Evolutionary conservation across 2,888 invertebrate genomes (phyloP), one percentile per base, ranked within the genome.

Genomic region (Napeogenes sylphis): DNA sequence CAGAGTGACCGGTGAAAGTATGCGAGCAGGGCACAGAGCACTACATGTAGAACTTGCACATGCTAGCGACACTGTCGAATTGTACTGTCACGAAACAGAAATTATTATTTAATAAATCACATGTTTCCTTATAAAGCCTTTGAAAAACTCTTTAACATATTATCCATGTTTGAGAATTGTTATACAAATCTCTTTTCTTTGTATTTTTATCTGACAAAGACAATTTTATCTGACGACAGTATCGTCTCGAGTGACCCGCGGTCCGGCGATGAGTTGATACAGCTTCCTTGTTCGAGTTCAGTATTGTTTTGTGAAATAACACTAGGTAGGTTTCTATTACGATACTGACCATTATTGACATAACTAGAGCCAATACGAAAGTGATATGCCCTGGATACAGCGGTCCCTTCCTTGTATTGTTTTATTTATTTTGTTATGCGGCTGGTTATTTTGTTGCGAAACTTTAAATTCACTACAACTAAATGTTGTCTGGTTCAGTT

Each of bases 1-100:
- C 79, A 76, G 77, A 68, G 73, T 76, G 70, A 73, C 71, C 73
- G 85, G 89, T 86, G 89, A 88, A 90, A 90, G 89, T 88, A 87
- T 83, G 85, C 83, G 85, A 84, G 79, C 78, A 73, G 83, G 81
- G 80, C 84, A 81, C 80, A 78, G 76, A 74, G 75, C 73, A 79
- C 83, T 21, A 21, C 21, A 21, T 21, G 1, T 21, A 81, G 80
- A 81, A 51, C 54, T 33, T 21, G n/a, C 30, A 30, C 30, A 51
- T 30, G 30, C 51, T 51, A 10, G 30, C 21, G 30, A 51, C 47
- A 51, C 30, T 47, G 8, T 30, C n/a, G 21, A 30, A 30, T 51
- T 51, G 21, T 51, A 10, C 30, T 51, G 51, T 51, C 30, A 51
- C n/a, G 21, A 47, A 4, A 14, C n/a, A 21, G n/a, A n/a, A 21